Conservation (phyloP, 1,140 invertebrate genomes). For the Drosophila setifemur region DNA sequence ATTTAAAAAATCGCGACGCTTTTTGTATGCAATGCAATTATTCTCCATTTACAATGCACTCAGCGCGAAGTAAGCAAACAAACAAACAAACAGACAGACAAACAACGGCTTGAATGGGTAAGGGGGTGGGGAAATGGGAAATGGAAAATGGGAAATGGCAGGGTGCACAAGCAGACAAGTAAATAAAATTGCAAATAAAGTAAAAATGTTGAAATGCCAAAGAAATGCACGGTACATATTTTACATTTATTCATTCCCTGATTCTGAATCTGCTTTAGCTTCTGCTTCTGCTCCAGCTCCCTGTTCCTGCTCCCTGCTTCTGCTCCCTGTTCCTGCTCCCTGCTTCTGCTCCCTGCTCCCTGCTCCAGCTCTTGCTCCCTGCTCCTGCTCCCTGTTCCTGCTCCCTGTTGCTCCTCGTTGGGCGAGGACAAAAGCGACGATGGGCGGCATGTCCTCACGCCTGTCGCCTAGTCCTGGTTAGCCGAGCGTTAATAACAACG, state of each 20-base stretch:
- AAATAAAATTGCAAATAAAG: slow-evolving; percentile 79
- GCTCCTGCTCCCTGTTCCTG: not conserved
- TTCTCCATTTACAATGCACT: slow-evolving; percentile 79
- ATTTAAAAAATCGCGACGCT: slow-evolving; percentile 64
- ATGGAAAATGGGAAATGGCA: not conserved
- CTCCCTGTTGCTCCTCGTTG: slow-evolving; percentile 14
- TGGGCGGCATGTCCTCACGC: slow-evolving; percentile 46
- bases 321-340: not conserved
- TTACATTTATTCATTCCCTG: slow-evolving; percentile 77
- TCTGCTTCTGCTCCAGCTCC: slow-evolving; percentile 5
- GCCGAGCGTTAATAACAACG: slow-evolving; percentile 81
- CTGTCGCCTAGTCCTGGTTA: slow-evolving; percentile 65
- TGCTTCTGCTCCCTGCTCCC: not conserved
- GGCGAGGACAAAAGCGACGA: slow-evolving; percentile 51
- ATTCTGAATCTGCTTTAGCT: slow-evolving; percentile 43
- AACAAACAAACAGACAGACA: slow-evolving; percentile 23
- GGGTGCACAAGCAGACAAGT: slow-evolving; percentile 57
- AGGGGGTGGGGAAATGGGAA: not conserved
- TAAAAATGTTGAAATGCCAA: slow-evolving; percentile 78
- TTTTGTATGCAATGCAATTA: slow-evolving; percentile 72
- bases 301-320: not conserved
- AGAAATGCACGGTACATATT: slow-evolving; percentile 79
- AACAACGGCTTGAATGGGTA: slow-evolving; percentile 51
- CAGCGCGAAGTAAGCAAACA: slow-evolving; percentile 58
- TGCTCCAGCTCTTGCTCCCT: slow-evolving; percentile 3